A percentile compares a stretch with the other conserved stretches of the same genome.
These are phyloP conservation scores for Gymnoscelis rufifasciata DNA, from an alignment of 2,888 invertebrate genomes.

Conservation along the genomic window DNA sequence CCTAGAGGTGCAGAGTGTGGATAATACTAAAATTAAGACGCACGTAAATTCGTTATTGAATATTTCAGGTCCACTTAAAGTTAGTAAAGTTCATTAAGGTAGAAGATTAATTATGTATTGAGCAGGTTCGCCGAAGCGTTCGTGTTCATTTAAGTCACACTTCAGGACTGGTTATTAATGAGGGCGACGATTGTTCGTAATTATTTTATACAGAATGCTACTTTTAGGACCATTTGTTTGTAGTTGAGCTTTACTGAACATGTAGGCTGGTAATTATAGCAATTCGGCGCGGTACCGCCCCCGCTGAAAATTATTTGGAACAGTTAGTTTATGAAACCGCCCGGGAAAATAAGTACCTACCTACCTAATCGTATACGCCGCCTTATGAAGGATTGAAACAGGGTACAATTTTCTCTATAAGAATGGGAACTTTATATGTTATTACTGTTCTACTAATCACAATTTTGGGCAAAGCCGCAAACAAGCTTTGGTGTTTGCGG, in stretches of 20 bases:
- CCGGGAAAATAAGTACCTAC: too few species aligned
- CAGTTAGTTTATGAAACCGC: too few species aligned
- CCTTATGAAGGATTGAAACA: too few species aligned
- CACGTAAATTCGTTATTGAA: constrained; percentile 61
- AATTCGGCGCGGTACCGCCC: not conserved
- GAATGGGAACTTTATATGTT: too few species aligned
- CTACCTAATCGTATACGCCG: too few species aligned
- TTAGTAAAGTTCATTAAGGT: constrained; percentile 69
- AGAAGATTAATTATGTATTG: constrained; percentile 57
- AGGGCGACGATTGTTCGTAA: constrained; percentile 5
- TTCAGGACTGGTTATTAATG: constrained; percentile 14
- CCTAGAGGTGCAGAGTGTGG: constrained; percentile 31
- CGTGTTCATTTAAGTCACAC: constrained; percentile 19
- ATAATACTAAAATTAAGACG: constrained; percentile 32
- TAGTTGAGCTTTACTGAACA: not conserved
- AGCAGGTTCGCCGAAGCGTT: constrained; percentile 18
- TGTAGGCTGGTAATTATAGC: not conserved
- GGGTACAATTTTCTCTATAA: too few species aligned
- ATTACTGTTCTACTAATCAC: too few species aligned
- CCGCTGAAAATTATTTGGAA: too few species aligned
- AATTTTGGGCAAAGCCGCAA: too few species aligned
- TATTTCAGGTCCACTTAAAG: constrained; percentile 74
- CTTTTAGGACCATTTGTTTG: not conserved
- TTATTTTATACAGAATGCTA: constrained; percentile 4
- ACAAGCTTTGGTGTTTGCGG: too few species aligned